Conservation (phyloP, 2,888 invertebrate species). For the Lissocephala sabroskyi region DNA sequence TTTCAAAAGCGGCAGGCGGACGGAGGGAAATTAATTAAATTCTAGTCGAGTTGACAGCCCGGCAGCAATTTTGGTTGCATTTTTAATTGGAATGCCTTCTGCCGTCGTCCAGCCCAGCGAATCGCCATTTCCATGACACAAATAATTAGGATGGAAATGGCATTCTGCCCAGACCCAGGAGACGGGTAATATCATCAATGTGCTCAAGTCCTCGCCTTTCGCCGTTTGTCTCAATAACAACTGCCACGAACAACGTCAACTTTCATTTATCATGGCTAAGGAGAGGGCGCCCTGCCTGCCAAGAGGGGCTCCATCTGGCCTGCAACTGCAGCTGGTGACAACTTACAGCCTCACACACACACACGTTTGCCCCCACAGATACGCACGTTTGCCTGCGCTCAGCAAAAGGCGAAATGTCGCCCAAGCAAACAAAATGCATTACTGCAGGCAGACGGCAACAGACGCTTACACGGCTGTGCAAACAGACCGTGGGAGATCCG, state of each 20-base stretch:
- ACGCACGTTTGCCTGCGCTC: too few relatives aligned
- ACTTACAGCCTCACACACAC: not conserved
- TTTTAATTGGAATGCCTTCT: conserved; percentile 3
- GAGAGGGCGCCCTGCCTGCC: conserved; percentile 21
- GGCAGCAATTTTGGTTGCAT: conserved; percentile 22
- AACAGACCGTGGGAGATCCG: conserved; percentile 10
- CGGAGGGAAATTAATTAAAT: conserved; percentile 61
- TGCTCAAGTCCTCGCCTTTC: not conserved
- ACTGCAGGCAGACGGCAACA: conserved; percentile 17
- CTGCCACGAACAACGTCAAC: conserved; percentile 35
- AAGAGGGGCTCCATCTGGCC: conserved; percentile 1
- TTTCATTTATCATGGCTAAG: conserved; percentile 61
- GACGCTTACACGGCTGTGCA: conserved; percentile 11
- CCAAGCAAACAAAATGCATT: conserved; percentile 65
- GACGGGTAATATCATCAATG: conserved; percentile 3
- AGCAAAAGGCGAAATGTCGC: conserved; percentile 17
- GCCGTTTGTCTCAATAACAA: conserved; percentile 51
- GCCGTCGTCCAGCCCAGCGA: conserved; percentile 7
- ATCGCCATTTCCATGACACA: conserved; percentile 38
- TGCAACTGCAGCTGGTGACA: conserved; percentile 1
- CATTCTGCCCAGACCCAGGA: not conserved
- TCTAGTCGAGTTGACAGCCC: not conserved
- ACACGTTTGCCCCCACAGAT: too few relatives aligned
- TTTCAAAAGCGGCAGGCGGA: too few relatives aligned
- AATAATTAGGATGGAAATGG: conserved; percentile 20